A percentile compares a stretch with the other conserved stretches of the same genome.
Evolutionary conservation across 2,113 vertebrate species (phyloP).

Genomic region (Mandrillus leucophaeus): DNA sequence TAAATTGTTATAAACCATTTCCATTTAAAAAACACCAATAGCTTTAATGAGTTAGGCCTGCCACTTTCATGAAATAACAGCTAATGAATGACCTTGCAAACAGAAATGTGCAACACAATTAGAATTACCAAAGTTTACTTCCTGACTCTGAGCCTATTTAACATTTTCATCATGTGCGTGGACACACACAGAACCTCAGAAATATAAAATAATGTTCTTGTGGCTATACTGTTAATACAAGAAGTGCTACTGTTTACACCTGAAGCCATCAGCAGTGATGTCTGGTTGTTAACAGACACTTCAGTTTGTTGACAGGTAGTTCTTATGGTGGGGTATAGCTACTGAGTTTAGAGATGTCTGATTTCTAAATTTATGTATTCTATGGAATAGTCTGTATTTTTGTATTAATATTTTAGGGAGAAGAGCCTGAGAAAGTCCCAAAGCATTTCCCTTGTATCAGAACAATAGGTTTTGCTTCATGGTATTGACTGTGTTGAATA

Average conservation of each 20-base stretch:
- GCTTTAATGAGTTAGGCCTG: constrained; percentile 48
- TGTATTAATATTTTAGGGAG: background rate
- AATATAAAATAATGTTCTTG: constrained; percentile 23
- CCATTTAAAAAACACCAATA: constrained; percentile 53
- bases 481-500: background rate
- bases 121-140: background rate
- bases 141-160: constrained; percentile 20
- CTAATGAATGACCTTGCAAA: constrained; percentile 67
- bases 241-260: background rate
- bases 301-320: background rate
- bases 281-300: constrained; percentile 18
- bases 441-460: background rate
- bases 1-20: constrained; percentile 52
- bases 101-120: constrained; percentile 47
- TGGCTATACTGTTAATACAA: constrained; percentile 32
- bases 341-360: background rate
- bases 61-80: constrained; percentile 20
- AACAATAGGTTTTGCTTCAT: background rate
- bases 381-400: background rate
- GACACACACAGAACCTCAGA: background rate
- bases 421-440: background rate
- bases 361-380: constrained; percentile 17
- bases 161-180: background rate
- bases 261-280: background rate
- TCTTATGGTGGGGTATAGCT: constrained; percentile 23